Conservation (phyloP, 1,140 invertebrate species). For the Proctacanthus coquilletti region DNA sequence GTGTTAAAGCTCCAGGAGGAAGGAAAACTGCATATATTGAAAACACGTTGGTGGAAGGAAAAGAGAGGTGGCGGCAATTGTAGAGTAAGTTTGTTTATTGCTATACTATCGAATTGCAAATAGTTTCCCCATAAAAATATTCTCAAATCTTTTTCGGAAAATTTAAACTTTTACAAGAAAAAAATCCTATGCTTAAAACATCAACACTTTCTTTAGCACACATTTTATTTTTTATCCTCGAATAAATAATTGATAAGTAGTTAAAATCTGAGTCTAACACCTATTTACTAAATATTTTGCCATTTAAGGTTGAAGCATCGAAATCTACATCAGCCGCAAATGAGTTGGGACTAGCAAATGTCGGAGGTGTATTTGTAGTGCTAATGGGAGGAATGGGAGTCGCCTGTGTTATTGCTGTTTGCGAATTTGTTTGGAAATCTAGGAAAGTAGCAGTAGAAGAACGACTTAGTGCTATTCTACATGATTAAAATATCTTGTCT, state of each 20-base stretch:
- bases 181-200: too few relatives aligned
- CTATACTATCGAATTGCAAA: conserved; percentile 3
- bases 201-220: conserved; percentile 3
- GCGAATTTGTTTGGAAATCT: conserved; percentile 88
- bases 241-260: too few relatives aligned
- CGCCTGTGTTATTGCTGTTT: conserved; percentile 73
- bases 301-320: conserved; percentile 57
- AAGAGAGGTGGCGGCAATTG: conserved; percentile 70
- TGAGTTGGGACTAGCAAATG: conserved; percentile 76
- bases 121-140: neutral
- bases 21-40: conserved; percentile 77
- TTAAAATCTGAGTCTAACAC: too few relatives aligned
- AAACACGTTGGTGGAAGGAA: conserved; percentile 93
- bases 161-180: too few relatives aligned
- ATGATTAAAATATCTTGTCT: conserved; percentile 6
- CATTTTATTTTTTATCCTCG: conserved; percentile 7
- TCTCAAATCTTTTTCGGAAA: conserved; percentile 1
- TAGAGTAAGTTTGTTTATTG: conserved; percentile 41
- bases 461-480: conserved; percentile 46
- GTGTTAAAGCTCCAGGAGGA: conserved; percentile 87
- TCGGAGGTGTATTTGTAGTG: conserved; percentile 90
- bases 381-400: conserved; percentile 81
- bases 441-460: conserved; percentile 80
- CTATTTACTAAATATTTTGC: conserved; percentile 9
- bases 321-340: conserved; percentile 71